These are phyloP conservation scores for Phaonia tiefii DNA, from an alignment of 2,888 invertebrate species.

Conservation along the genomic window DNA sequence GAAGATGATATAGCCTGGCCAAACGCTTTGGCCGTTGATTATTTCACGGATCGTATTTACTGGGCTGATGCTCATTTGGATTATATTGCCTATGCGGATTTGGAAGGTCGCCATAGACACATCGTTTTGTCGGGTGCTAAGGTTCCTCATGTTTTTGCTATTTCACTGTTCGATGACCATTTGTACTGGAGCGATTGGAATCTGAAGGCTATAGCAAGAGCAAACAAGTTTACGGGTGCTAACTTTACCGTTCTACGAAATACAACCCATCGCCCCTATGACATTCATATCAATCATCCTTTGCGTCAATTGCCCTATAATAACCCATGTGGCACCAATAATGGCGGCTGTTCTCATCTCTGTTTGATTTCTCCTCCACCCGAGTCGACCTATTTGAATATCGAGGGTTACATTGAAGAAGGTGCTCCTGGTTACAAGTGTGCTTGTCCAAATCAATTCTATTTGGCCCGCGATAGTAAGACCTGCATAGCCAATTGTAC, in stretches of 20 bases:
- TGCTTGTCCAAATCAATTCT: conserved; percentile 97
- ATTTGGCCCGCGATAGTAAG: conserved; percentile 88
- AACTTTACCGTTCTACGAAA: conserved; percentile 89
- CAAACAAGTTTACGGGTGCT: conserved; percentile 94
- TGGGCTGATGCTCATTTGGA: conserved; percentile 99
- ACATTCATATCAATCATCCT: conserved; percentile 95
- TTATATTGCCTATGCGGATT: conserved; percentile 96
- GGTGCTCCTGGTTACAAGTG: conserved; percentile 91
- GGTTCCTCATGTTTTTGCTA: conserved; percentile 97
- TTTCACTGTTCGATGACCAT: conserved; percentile 95
- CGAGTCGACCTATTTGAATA: conserved; percentile 88
- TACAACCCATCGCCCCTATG: conserved; percentile 97
- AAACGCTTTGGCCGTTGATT: conserved; percentile 97
- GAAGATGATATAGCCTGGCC: conserved; percentile 99
- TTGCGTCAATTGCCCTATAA: conserved; percentile 90
- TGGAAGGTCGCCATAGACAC: conserved; percentile 94
- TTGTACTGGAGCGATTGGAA: conserved; percentile 99
- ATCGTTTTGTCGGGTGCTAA: conserved; percentile 88
- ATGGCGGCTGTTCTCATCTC: conserved; percentile 97
- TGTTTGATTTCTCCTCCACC: conserved; percentile 93
- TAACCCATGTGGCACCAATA: conserved; percentile 95
- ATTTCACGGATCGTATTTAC: conserved; percentile 96
- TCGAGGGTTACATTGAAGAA: conserved; percentile 90
- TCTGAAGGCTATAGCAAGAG: conserved; percentile 92
- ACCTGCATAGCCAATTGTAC: conserved; percentile 98